These are phyloP conservation scores for Zonitis immaculata DNA, from an alignment of 2,888 invertebrate species.

Conservation along the genomic window DNA sequence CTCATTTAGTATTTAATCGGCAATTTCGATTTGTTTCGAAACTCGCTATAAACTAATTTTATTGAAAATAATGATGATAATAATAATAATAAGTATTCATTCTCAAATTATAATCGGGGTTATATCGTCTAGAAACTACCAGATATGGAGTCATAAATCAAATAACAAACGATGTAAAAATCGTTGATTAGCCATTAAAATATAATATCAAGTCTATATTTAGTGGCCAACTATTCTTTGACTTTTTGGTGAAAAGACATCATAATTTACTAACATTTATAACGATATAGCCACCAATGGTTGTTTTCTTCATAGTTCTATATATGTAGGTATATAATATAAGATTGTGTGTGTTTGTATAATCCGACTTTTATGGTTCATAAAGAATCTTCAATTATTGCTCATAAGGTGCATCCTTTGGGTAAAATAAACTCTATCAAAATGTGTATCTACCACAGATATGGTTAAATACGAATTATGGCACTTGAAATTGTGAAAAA, in stretches of 20 bases:
- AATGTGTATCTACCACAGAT: constrained; percentile 39
- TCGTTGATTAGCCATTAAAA: constrained; percentile 9
- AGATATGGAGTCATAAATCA: constrained; percentile 15
- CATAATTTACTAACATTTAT: too few species aligned
- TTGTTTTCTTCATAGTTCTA: too few species aligned
- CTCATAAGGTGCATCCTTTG: constrained; percentile 34
- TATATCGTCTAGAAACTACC: constrained; percentile 17
- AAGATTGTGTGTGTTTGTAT: constrained; percentile 9
- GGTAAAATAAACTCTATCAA: constrained; percentile 38
- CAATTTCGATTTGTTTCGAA: too few species aligned
- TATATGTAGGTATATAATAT: too few species aligned
- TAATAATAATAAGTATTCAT: too few species aligned
- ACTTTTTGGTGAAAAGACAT: constrained; percentile 4
- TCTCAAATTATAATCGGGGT: constrained; percentile 12
- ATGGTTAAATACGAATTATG: constrained; percentile 41
- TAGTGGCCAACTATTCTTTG: too few species aligned
- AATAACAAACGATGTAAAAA: constrained; percentile 11
- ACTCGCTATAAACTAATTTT: too few species aligned
- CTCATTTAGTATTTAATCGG: too few species aligned
- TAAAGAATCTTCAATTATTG: constrained; percentile 41
- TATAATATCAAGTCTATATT: too few species aligned
- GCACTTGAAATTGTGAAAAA: constrained; percentile 39
- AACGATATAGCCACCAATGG: too few species aligned
- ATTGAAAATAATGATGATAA: too few species aligned
- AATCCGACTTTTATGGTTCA: constrained; percentile 36